These are phyloP conservation scores for Pterostichus madidus DNA, from an alignment of 2,888 invertebrate species.

Conservation along the genomic window DNA sequence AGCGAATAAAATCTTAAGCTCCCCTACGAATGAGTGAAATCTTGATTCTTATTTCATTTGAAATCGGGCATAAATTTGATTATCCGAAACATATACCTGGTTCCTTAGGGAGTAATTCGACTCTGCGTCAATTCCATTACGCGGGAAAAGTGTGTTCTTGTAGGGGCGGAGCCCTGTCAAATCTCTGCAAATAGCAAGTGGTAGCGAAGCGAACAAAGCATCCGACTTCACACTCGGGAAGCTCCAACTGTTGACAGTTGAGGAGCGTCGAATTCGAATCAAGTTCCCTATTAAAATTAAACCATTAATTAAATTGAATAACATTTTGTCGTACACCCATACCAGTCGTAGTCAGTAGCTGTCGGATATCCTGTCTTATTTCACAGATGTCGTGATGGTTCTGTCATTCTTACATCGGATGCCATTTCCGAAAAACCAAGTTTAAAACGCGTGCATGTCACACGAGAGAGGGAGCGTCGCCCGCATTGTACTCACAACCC, in stretches of 20 bases:
- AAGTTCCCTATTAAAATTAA: conserved; percentile 72
- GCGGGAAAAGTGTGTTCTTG: not conserved
- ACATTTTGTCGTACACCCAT: conserved; percentile 70
- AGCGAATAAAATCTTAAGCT: too few relatives aligned
- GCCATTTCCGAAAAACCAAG: conserved; percentile 75
- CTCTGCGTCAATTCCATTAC: conserved; percentile 22
- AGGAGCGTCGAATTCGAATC: conserved; percentile 70
- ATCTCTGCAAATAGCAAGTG: conserved; percentile 30
- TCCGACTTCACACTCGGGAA: conserved; percentile 32
- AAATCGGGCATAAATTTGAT: too few relatives aligned
- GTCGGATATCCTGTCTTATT: conserved; percentile 77
- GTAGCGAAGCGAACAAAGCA: conserved; percentile 63
- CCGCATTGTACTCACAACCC: conserved; percentile 72
- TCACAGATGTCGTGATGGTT: conserved; percentile 71
- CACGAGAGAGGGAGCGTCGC: conserved; percentile 69
- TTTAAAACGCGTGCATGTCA: conserved; percentile 73
- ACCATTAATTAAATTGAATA: conserved; percentile 77
- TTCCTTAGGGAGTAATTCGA: conserved; percentile 7
- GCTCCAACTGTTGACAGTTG: conserved; percentile 70
- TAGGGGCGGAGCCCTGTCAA: conserved; percentile 3
- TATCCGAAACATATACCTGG: conserved; percentile 12
- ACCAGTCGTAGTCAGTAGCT: conserved; percentile 69
- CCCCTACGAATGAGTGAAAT: too few relatives aligned
- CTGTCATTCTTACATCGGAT: conserved; percentile 72
- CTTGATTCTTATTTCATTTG: too few relatives aligned